These are phyloP conservation scores for Mactromeris polynyma DNA, from an alignment of 2,888 invertebrate genomes.

Conservation along the genomic window DNA sequence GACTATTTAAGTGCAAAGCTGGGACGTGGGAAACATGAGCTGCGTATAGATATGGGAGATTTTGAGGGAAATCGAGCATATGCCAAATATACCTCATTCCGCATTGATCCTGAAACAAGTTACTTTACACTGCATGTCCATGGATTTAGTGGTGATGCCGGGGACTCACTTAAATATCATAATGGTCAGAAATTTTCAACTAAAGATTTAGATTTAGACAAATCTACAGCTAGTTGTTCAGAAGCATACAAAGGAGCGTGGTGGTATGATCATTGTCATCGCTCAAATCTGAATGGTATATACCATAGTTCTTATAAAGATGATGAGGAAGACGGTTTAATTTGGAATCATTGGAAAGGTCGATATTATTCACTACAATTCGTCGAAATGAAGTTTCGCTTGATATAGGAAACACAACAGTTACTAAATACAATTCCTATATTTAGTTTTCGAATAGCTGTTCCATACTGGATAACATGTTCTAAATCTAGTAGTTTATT, in stretches of 20 bases:
- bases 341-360: background rate
- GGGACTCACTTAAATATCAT: slow-evolving; percentile 36
- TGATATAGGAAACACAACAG: background rate
- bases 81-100: slow-evolving; percentile 46
- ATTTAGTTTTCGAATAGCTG: no score
- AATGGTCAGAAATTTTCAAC: slow-evolving; percentile 21
- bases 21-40: no score
- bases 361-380: background rate
- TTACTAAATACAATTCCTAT: no score
- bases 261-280: background rate
- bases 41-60: no score
- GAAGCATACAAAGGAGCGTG: background rate
- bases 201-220: slow-evolving; percentile 1
- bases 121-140: slow-evolving; percentile 36
- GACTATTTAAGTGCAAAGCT: slow-evolving; percentile 30
- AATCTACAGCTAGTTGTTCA: background rate
- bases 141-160: slow-evolving; percentile 49
- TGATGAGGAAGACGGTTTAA: no score
- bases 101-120: background rate
- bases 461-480: no score
- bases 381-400: background rate
- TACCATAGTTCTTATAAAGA: no score
- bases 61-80: no score
- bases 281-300: background rate
- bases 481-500: no score